phyloP scores from a whole-genome alignment of 1,140 invertebrate species.

The Pogonomyrmex barbatus region DNA sequence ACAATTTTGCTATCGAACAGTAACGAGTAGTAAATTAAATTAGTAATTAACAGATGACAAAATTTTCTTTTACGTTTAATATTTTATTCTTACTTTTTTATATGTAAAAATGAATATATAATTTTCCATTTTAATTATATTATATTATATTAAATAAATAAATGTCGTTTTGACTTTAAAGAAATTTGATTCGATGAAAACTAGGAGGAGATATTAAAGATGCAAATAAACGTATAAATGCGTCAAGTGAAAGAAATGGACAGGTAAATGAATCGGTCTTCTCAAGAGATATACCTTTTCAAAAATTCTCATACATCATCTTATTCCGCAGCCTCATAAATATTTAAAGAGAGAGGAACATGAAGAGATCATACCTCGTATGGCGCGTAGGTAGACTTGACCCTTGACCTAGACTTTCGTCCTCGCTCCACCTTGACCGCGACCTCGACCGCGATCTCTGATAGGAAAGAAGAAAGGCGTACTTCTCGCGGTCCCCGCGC shows the following conservation, averaged over 20 bases:
- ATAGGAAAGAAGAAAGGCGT: conserved; percentile 37
- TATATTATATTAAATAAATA: no score
- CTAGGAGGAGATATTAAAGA: background rate
- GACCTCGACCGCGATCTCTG: conserved; percentile 71
- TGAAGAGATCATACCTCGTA: conserved; percentile 33
- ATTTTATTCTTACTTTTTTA: background rate
- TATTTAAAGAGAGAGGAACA: background rate
- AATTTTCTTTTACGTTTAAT: background rate
- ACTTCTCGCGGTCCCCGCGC: conserved; percentile 15
- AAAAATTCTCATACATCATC: background rate
- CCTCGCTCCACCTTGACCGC: conserved; percentile 60
- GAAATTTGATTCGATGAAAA: background rate
- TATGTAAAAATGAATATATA: background rate
- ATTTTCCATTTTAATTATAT: no score
- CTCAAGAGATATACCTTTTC: background rate
- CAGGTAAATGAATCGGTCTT: background rate
- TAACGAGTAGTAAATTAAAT: background rate
- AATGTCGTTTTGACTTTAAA: no score
- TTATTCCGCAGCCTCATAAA: background rate
- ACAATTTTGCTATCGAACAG: background rate
- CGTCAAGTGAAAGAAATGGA: background rate
- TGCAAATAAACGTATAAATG: background rate
- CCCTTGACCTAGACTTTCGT: conserved; percentile 52
- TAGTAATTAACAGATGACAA: background rate
- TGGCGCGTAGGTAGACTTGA: conserved; percentile 1